Evolutionary conservation across 2,888 invertebrate genomes (phyloP).

Genomic region (Eulithis prunata): DNA sequence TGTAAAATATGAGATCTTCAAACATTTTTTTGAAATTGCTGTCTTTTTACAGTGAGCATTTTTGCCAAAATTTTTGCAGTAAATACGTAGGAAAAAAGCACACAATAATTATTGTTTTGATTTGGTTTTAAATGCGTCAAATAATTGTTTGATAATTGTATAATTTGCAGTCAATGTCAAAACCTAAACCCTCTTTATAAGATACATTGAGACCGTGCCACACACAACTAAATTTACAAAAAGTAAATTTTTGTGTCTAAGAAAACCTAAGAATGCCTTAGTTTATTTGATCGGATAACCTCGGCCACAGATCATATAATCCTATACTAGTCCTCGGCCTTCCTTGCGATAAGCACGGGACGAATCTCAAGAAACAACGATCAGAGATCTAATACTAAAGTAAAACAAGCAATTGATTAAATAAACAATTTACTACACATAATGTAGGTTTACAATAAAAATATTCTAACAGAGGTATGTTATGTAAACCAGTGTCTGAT

Average conservation of each 20-base stretch:
- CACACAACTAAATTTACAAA: no score
- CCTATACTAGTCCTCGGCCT: no score
- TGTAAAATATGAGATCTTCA: constrained; percentile 56
- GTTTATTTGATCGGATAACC: no score
- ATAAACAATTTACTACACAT: constrained; percentile 85
- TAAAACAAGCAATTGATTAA: constrained; percentile 74
- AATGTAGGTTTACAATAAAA: constrained; percentile 84
- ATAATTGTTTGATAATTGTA: not conserved
- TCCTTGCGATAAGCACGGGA: not conserved
- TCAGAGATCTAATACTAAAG: constrained; percentile 35
- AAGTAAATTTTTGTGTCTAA: no score
- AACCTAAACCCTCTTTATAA: no score
- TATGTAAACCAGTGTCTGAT: constrained; percentile 68
- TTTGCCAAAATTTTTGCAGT: not conserved
- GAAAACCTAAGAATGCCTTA: no score
- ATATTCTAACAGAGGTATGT: constrained; percentile 80
- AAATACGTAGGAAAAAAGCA: not conserved
- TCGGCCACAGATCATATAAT: no score
- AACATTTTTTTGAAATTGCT: constrained; percentile 44
- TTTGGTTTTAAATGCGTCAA: constrained; percentile 11
- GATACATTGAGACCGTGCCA: no score
- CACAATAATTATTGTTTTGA: not conserved
- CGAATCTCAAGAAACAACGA: not conserved
- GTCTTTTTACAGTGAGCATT: constrained; percentile 12
- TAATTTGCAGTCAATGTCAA: not conserved